Base-by-base conservation (phyloP, 2,888 invertebrate genomes). In the Heteropelma amictum region DNA sequence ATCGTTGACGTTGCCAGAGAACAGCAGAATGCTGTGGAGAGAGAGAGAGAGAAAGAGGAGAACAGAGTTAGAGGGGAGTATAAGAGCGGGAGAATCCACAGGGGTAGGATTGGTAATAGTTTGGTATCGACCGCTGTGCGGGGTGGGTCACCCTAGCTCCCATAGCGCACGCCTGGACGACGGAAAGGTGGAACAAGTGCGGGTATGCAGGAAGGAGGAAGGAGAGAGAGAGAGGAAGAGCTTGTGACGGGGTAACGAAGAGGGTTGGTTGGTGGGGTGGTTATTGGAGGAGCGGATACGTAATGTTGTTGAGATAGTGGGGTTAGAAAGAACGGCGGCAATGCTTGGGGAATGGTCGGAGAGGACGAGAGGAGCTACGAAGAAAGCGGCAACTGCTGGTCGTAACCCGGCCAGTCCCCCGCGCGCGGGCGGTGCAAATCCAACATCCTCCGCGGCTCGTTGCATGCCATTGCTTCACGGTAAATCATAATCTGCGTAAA, bases 401-500 rank as follows among this genome's bases (percentile, higher is more conserved):
- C 85, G 87, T 85, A 84, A 83, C 86, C 86, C 85, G 87, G 88
- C 85, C 87, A 88, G 87, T 85, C 82, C 85, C 86, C 86, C 86
- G 86, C 86, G 86, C 84, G 87, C 87, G 87, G 86, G 86, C 86
- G 86, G 84, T 86, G 87, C 84, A 85, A 26, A 45, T 60, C 40
- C 45, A 60, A 60, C 60, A 60, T 45, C 60, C 28, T 30, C 45
- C 19, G 21, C 14, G 58, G 58, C 42, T 42, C 40, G 23, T 26
- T 51, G 26, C 49, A 49, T n/a, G 3, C n/a, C 4, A n/a, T 33
- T 33, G n/a, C 8, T 33, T 33, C 33, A 38, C 38, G 38, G 3
- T 1, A 2, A 6, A 38, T n/a, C n/a, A n/a, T n/a, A n/a, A n/a
- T n/a, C n/a, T n/a, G n/a, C n/a, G n/a, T n/a, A n/a, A n/a, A n/a